Base-by-base conservation (phyloP, 2,113 vertebrate species). In the Pycnonotus jocosus region DNA sequence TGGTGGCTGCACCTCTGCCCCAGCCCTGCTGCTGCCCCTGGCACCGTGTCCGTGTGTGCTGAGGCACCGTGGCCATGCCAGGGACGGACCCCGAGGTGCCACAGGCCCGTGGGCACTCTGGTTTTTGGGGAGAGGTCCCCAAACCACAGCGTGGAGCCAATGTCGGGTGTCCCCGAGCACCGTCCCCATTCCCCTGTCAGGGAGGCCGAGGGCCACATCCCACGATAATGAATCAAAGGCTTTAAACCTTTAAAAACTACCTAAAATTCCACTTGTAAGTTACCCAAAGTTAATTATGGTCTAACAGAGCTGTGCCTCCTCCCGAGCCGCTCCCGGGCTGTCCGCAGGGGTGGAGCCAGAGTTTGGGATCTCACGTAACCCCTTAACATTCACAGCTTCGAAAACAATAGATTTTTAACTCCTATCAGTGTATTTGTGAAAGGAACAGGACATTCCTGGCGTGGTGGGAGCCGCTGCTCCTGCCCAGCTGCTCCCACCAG, bases 51-150 rank as follows among this genome's bases (percentile, higher is more conserved):
- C 17, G 0, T 1, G 4, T 0, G 37, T 3, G 11, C 4, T 3
- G 40, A 8, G 73, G 80, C 58, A 5, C 54, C 22, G 0, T 44
- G 54, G 42, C 62, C 25, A 0, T 0, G 3, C 4, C 2, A 2
- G 4, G 24, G 23, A 9, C 10, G 1, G 15, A 27, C 11, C 42
- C 58, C 14, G 0, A 11, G 47, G 37, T 4, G 42, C 88, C 25
- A 0, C 31, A 1, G 10, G 13, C 48, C 1, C 0, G 2, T 6
- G 53, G 6, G 69, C 54, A 1, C 15, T 0, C 28, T 2, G 31
- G 3, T 23, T 2, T 5, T 50, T 50, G 48, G 5, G 16, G 9
- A 7, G 28, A 15, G 31, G 35, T 18, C 42, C 86, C 10, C 8
- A 27, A 8, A 4, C 12, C 9, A 0, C 0, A 4, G 65, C 2